These are phyloP conservation scores for Gnatocerus cornutus DNA, from an alignment of 2,888 invertebrate species.

Conservation along the genomic window DNA sequence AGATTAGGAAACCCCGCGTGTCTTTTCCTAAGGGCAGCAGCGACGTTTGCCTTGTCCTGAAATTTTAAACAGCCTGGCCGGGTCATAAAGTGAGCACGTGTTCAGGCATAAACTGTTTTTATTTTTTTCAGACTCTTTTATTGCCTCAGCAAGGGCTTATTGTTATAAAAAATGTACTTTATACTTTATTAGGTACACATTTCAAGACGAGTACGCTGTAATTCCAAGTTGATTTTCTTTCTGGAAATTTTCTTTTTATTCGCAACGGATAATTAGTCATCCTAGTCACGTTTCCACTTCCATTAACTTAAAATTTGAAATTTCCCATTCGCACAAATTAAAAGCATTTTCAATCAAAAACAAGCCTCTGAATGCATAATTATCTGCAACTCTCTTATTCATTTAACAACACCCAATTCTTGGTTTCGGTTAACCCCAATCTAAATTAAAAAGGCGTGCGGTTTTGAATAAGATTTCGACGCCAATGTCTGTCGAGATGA, in stretches of 20 bases:
- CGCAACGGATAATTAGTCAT: slow-evolving; percentile 39
- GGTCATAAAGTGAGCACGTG: slow-evolving; percentile 63
- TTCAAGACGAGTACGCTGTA: slow-evolving; percentile 46
- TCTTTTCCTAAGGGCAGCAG: slow-evolving; percentile 48
- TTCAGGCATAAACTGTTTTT: slow-evolving; percentile 64
- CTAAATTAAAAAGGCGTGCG: slow-evolving; percentile 47
- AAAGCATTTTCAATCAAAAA: slow-evolving; percentile 56
- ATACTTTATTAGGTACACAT: slow-evolving; percentile 54
- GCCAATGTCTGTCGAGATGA: slow-evolving; percentile 32
- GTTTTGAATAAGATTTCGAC: slow-evolving; percentile 49
- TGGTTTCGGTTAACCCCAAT: slow-evolving; percentile 49
- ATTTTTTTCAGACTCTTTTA: slow-evolving; percentile 61
- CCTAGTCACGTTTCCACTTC: slow-evolving; percentile 43
- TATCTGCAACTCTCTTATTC: slow-evolving; percentile 50
- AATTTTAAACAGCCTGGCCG: slow-evolving; percentile 62
- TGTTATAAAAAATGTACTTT: slow-evolving; percentile 56
- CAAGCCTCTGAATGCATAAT: slow-evolving; percentile 55
- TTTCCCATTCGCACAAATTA: slow-evolving; percentile 50
- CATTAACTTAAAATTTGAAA: slow-evolving; percentile 50
- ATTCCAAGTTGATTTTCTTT: slow-evolving; percentile 44
- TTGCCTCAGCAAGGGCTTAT: slow-evolving; percentile 54
- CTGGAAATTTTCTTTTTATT: slow-evolving; percentile 27
- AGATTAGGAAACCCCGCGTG: slow-evolving; percentile 49
- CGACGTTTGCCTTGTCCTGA: slow-evolving; percentile 60
- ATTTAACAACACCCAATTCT: slow-evolving; percentile 48